A percentile compares a stretch with the other conserved stretches of the same genome.
phyloP scores from a whole-genome alignment of 2,888 invertebrate species.

The Orthosia gothica region DNA sequence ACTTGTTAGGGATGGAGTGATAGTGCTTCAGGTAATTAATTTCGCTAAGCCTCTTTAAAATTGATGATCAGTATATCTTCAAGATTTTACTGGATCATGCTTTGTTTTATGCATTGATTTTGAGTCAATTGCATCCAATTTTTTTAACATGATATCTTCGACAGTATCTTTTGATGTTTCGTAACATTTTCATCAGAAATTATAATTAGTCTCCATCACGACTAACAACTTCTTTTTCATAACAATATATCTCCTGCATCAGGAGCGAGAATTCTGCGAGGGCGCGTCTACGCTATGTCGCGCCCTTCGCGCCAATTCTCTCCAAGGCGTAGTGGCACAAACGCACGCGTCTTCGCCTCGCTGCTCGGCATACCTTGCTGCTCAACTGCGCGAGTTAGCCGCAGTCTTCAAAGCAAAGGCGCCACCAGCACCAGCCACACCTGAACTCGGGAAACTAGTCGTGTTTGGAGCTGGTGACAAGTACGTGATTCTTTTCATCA shows the following conservation, averaged over 20 bases:
- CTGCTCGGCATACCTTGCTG: constrained; percentile 95
- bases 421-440: constrained; percentile 83
- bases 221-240: too few relatives aligned
- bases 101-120: background rate
- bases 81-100: too few relatives aligned
- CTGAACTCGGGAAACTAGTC: constrained; percentile 85
- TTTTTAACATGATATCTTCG: too few relatives aligned
- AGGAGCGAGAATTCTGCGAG: constrained; percentile 96
- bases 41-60: too few relatives aligned
- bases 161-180: background rate
- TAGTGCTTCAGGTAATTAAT: constrained; percentile 85
- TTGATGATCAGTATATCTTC: too few relatives aligned
- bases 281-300: constrained; percentile 95
- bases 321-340: constrained; percentile 95
- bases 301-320: constrained; percentile 92
- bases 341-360: constrained; percentile 96
- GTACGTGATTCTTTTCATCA: constrained; percentile 69
- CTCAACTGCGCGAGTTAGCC: constrained; percentile 87
- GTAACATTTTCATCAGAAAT: too few relatives aligned
- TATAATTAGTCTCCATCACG: too few relatives aligned
- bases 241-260: background rate
- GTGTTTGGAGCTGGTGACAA: constrained; percentile 90
- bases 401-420: constrained; percentile 81
- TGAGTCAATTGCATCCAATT: too few relatives aligned
- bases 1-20: constrained; percentile 85